These are phyloP conservation scores for Agrypnia vestita DNA, from an alignment of 1,140 invertebrate genomes.

Conservation along the genomic window DNA sequence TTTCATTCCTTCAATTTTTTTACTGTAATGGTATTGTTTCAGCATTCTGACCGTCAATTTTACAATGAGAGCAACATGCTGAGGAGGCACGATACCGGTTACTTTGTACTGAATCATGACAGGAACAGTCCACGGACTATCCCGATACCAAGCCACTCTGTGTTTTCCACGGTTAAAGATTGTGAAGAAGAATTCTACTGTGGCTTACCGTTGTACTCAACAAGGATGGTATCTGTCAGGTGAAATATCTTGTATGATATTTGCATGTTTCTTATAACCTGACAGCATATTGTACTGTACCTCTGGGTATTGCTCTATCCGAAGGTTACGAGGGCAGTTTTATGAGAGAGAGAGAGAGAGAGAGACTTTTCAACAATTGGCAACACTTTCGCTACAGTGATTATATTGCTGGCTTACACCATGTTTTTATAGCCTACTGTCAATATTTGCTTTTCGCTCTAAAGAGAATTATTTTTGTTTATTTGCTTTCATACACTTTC, in stretches of 20 bases:
- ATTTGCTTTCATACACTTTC: too few relatives aligned
- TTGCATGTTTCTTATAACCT: too few relatives aligned
- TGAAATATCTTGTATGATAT: background rate
- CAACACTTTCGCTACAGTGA: too few relatives aligned
- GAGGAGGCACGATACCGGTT: conserved; percentile 45
- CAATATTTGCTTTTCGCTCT: too few relatives aligned
- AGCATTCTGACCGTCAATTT: conserved; percentile 53
- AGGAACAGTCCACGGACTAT: conserved; percentile 55
- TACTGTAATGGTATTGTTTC: conserved; percentile 38
- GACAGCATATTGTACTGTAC: background rate
- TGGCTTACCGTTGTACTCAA: conserved; percentile 52
- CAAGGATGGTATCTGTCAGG: conserved; percentile 56
- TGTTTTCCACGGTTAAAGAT: conserved; percentile 39
- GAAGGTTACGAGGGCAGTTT: too few relatives aligned
- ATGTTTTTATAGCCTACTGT: too few relatives aligned
- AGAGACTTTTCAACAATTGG: too few relatives aligned
- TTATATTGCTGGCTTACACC: too few relatives aligned
- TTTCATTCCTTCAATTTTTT: too few relatives aligned
- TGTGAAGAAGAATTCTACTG: conserved; percentile 54
- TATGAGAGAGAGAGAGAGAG: too few relatives aligned
- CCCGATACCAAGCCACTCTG: background rate
- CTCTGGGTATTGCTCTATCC: too few relatives aligned
- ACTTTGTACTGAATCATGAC: conserved; percentile 57
- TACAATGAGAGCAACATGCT: conserved; percentile 37
- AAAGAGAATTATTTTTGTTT: too few relatives aligned